phyloP scores from a whole-genome alignment of 1,140 invertebrate species.

The Drosophila bifasciata region DNA sequence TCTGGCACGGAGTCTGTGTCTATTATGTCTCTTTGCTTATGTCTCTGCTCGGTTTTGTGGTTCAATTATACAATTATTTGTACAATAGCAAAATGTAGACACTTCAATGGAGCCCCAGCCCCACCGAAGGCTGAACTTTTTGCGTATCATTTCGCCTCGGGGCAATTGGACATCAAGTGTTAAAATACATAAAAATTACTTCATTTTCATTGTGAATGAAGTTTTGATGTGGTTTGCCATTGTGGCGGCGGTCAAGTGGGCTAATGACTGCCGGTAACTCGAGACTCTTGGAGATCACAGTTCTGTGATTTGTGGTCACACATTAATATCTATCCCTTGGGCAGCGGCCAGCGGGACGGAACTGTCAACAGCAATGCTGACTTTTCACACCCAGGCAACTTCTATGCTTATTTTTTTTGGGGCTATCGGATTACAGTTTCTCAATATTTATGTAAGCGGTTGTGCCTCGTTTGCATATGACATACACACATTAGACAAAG shows the following conservation, averaged over 20 bases:
- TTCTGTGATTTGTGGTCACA: constrained; percentile 26
- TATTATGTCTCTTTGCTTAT: constrained; percentile 55
- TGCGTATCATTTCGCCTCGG: constrained; percentile 50
- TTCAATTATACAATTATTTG: constrained; percentile 67
- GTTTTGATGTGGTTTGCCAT: constrained; percentile 33
- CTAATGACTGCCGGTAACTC: constrained; percentile 49
- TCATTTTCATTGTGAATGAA: constrained; percentile 37
- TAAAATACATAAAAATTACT: constrained; percentile 55
- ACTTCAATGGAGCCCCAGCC: constrained; percentile 26
- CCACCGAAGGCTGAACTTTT: constrained; percentile 44
- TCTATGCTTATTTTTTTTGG: constrained; percentile 43
- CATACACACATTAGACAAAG: constrained; percentile 48
- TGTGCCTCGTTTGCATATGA: constrained; percentile 70
- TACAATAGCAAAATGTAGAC: constrained; percentile 25
- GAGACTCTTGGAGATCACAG: constrained; percentile 29
- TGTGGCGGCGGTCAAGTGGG: constrained; percentile 61
- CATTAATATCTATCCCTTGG: constrained; percentile 51
- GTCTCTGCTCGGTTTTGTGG: constrained; percentile 53
- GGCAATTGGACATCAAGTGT: constrained; percentile 54
- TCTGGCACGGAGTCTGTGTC: constrained; percentile 41
- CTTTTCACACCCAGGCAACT: constrained; percentile 19
- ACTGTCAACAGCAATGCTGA: constrained; percentile 53
- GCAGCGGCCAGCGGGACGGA: too few species aligned
- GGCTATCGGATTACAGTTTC: constrained; percentile 67
- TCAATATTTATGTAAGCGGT: constrained; percentile 16